Evolutionary conservation across 2,888 invertebrate genomes (phyloP).

Genomic region (Oscheius sp.): DNA sequence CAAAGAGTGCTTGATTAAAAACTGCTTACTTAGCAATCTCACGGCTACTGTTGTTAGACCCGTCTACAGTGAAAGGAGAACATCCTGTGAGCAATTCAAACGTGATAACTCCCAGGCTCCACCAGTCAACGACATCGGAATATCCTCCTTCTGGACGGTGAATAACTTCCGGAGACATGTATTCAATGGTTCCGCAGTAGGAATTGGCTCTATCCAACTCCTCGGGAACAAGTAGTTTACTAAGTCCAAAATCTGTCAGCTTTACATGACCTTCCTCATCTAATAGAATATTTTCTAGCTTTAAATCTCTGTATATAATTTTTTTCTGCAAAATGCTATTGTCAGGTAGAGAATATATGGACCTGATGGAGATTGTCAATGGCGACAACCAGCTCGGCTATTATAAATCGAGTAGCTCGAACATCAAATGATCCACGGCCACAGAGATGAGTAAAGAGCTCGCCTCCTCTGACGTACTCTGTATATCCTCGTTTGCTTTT

Average conservation of each 20-base stretch:
- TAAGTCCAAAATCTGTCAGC: slow-evolving; percentile 94
- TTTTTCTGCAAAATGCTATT: slow-evolving; percentile 89
- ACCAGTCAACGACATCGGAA: slow-evolving; percentile 88
- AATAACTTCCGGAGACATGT: slow-evolving; percentile 78
- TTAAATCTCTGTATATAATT: slow-evolving; percentile 96
- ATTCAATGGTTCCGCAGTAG: slow-evolving; percentile 97
- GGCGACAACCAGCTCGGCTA: slow-evolving; percentile 93
- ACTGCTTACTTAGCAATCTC: slow-evolving; percentile 82
- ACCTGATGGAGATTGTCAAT: slow-evolving; percentile 93
- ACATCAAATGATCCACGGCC: slow-evolving; percentile 91
- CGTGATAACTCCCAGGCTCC: slow-evolving; percentile 91
- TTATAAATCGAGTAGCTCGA: slow-evolving; percentile 88
- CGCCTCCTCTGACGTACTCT: slow-evolving; percentile 98
- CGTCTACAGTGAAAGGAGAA: slow-evolving; percentile 95
- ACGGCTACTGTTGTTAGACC: slow-evolving; percentile 89
- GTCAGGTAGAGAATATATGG: too few species aligned
- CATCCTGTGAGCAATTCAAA: slow-evolving; percentile 95
- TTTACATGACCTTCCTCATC: slow-evolving; percentile 94
- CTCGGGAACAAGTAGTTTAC: slow-evolving; percentile 76
- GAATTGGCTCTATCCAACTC: slow-evolving; percentile 81
- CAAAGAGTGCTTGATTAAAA: neutral
- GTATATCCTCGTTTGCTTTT: slow-evolving; percentile 67
- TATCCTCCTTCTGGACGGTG: slow-evolving; percentile 58
- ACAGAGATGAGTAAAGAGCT: slow-evolving; percentile 94
- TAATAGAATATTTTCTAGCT: slow-evolving; percentile 92